Conservation (phyloP, 2,113 vertebrate species). For the Silurus glanis region DNA sequence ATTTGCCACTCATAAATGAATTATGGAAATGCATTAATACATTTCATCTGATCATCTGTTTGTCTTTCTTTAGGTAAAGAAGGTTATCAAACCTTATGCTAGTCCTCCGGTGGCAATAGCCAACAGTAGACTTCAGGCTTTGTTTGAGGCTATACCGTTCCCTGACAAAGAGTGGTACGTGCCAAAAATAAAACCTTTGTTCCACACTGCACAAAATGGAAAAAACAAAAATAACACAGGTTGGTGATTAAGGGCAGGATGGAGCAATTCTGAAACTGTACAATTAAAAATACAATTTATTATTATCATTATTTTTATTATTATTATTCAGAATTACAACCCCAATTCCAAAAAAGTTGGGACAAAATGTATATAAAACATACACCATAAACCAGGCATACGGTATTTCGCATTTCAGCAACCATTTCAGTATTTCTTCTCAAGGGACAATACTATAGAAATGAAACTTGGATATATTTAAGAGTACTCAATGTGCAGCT, state of each 20-base stretch:
- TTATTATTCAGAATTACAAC: not conserved
- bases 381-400: too few species aligned
- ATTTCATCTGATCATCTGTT: not conserved
- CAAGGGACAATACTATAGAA: too few species aligned
- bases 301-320: not conserved
- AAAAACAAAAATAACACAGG: not conserved
- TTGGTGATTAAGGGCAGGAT: not conserved
- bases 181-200: not conserved
- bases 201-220: not conserved
- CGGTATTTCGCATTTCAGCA: too few species aligned
- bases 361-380: too few species aligned
- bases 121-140: conserved; percentile 57
- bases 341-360: too few species aligned
- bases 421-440: too few species aligned
- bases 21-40: not conserved
- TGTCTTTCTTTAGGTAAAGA: conserved; percentile 54
- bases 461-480: too few species aligned
- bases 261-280: not conserved
- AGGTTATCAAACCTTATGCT: conserved; percentile 57
- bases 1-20: not conserved
- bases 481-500: too few species aligned
- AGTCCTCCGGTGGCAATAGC: conserved; percentile 43
- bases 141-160: conserved; percentile 75
- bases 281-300: not conserved
- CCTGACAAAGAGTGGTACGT: conserved; percentile 78